phyloP scores from a whole-genome alignment of 1,140 invertebrate species.

The Battus philenor region DNA sequence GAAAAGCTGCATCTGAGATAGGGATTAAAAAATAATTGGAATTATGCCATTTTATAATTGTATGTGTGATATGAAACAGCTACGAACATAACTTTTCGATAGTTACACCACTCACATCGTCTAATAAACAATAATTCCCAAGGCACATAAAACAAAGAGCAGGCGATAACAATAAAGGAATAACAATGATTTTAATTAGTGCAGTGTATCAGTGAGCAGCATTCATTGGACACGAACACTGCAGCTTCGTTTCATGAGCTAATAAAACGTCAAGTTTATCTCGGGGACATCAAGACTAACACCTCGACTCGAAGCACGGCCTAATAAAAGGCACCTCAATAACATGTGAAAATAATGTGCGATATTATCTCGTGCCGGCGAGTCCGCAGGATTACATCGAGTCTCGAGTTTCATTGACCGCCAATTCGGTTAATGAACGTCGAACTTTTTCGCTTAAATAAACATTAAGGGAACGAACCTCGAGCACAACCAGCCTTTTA shows the following conservation, averaged over 20 bases:
- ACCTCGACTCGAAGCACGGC: slow-evolving; percentile 39
- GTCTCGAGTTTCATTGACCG: slow-evolving; percentile 53
- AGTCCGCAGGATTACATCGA: slow-evolving; percentile 34
- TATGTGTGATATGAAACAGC: no score
- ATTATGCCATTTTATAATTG: no score
- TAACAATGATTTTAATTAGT: slow-evolving; percentile 8
- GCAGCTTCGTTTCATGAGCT: slow-evolving; percentile 22
- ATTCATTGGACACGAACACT: slow-evolving; percentile 7
- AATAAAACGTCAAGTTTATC: slow-evolving; percentile 43
- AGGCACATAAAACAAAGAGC: neutral
- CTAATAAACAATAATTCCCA: no score
- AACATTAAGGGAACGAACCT: slow-evolving; percentile 59
- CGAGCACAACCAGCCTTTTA: slow-evolving; percentile 50
- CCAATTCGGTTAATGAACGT: slow-evolving; percentile 57
- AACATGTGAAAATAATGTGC: slow-evolving; percentile 50
- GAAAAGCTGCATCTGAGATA: no score
- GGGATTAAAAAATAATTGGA: no score
- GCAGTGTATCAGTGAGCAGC: neutral
- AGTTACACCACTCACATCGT: no score
- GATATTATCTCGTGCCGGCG: slow-evolving; percentile 37
- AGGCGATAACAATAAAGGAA: slow-evolving; percentile 7
- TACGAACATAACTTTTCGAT: no score
- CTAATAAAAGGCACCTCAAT: slow-evolving; percentile 43
- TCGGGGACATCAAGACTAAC: slow-evolving; percentile 32
- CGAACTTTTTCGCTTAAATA: slow-evolving; percentile 65